Conservation (phyloP, 2,797 vertebrate species). For the Clarias laeviceps region DNA sequence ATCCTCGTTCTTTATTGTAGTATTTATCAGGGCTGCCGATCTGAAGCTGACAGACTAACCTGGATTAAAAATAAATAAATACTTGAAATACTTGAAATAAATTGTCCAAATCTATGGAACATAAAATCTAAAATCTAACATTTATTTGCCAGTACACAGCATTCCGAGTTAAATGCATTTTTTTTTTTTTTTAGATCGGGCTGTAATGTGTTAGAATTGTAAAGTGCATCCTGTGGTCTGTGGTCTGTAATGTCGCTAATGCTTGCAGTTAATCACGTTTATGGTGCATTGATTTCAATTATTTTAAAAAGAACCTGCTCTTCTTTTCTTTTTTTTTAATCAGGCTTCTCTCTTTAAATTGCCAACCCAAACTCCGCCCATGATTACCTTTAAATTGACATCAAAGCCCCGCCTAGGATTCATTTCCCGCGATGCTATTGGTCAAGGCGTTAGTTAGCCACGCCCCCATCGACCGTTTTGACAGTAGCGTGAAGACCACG, state of each 20-base stretch:
- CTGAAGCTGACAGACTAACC: not conserved
- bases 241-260: conserved; percentile 59
- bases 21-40: not conserved
- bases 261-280: conserved; percentile 69
- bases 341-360: conserved; percentile 41
- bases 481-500: conserved; percentile 62
- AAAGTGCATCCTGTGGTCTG: conserved; percentile 39
- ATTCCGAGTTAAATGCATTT: not conserved
- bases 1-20: not conserved
- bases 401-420: not conserved
- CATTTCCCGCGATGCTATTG: not conserved
- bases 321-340: conserved; percentile 46
- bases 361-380: conserved; percentile 53
- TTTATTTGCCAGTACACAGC: not conserved
- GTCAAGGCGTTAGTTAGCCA: not conserved
- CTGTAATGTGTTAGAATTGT: not conserved
- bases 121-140: too few relatives aligned
- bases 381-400: conserved; percentile 62
- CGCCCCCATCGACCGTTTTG: conserved; percentile 21
- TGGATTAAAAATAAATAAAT: not conserved
- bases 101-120: not conserved
- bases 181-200: not conserved
- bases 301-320: conserved; percentile 54
- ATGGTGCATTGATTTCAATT: conserved; percentile 68
- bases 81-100: not conserved